Evolutionary conservation across 2,113 vertebrate species (phyloP).

Genomic region (Vimba vimba): DNA sequence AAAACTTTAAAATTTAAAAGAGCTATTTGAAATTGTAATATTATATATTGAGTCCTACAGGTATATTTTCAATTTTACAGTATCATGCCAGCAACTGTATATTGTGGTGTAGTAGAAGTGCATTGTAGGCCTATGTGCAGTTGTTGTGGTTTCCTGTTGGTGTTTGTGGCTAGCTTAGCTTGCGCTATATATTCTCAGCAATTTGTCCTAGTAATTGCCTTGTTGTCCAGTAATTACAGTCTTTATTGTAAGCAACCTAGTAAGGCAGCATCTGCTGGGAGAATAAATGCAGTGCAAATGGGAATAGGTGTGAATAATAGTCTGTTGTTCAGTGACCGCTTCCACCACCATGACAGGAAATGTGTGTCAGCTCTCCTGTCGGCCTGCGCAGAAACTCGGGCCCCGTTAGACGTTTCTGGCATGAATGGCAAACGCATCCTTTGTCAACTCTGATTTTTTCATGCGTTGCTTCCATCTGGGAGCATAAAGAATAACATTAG

Average conservation of each 20-base stretch:
- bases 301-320: conserved; percentile 16
- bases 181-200: background rate
- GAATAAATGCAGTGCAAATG: background rate
- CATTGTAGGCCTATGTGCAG: background rate
- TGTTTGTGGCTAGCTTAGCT: conserved; percentile 3
- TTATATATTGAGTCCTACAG: background rate
- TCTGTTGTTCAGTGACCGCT: background rate
- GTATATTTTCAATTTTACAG: background rate
- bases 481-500: conserved; percentile 4
- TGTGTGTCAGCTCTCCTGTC: conserved; percentile 67
- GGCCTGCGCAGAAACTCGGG: conserved; percentile 63
- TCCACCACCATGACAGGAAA: conserved; percentile 51
- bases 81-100: background rate
- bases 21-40: background rate
- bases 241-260: background rate
- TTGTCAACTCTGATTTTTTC: conserved; percentile 63
- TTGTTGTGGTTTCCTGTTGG: background rate
- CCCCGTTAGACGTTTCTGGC: conserved; percentile 59
- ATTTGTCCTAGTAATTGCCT: conserved; percentile 9
- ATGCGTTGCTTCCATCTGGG: conserved; percentile 65
- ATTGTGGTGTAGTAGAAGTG: background rate
- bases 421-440: conserved; percentile 61
- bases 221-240: conserved; percentile 10
- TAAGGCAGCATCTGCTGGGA: background rate
- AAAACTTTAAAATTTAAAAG: background rate